phyloP scores from a whole-genome alignment of 2,797 vertebrate genomes.

The Pipistrellus kuhlii region DNA sequence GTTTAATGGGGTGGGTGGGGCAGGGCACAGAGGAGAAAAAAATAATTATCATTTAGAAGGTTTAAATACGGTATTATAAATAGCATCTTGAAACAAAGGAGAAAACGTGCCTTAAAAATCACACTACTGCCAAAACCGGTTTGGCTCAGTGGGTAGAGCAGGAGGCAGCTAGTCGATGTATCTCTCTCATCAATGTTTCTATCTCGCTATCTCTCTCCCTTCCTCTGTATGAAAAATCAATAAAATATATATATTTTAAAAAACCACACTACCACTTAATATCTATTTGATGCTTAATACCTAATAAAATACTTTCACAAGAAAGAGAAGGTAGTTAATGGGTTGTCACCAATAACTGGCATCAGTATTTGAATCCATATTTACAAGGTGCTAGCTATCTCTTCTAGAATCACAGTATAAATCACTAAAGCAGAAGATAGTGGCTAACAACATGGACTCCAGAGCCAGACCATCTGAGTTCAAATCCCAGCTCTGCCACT shows the following conservation, averaged over 20 bases:
- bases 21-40: not conserved
- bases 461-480: not conserved
- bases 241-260: too few species aligned
- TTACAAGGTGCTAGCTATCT: not conserved
- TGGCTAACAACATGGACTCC: not conserved
- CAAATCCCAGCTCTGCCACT: not conserved
- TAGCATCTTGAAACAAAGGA: not conserved
- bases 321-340: not conserved
- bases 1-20: not conserved
- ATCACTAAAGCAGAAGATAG: not conserved
- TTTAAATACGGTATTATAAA: conserved; percentile 35
- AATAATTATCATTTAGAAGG: conserved; percentile 24
- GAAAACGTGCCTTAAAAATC: not conserved
- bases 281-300: not conserved
- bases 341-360: conserved; percentile 26
- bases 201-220: too few species aligned
- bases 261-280: not conserved
- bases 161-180: too few species aligned
- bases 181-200: too few species aligned
- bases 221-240: too few species aligned
- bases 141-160: too few species aligned
- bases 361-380: conserved; percentile 9
- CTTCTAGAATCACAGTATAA: not conserved
- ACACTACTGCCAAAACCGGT: not conserved
- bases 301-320: not conserved